A percentile compares a stretch with the other conserved stretches of the same genome.
phyloP scores from a whole-genome alignment of 2,113 vertebrate genomes.

The Indri indri region DNA sequence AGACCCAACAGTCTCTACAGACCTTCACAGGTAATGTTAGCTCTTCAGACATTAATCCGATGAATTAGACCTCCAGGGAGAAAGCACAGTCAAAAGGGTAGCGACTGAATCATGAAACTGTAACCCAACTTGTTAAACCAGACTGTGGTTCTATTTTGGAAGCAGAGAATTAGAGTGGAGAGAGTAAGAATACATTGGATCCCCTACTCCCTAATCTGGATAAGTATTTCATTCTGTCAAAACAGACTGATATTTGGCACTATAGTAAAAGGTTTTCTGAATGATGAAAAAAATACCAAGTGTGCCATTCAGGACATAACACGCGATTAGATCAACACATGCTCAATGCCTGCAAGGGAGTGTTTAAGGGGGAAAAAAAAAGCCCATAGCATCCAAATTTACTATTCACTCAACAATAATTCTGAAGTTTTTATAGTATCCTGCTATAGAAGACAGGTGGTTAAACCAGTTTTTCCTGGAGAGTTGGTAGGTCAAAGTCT shows the following conservation, averaged over 20 bases:
- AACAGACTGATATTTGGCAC: constrained; percentile 35
- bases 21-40: not conserved
- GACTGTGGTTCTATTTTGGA: constrained; percentile 55
- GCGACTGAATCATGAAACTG: not conserved
- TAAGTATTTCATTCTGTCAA: constrained; percentile 12
- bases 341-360: not conserved
- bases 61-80: not conserved
- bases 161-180: not conserved
- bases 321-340: constrained; percentile 1
- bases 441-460: not conserved
- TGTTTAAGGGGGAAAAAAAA: not conserved
- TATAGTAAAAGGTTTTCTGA: constrained; percentile 2
- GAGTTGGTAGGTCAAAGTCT: not conserved
- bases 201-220: not conserved
- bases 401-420: not conserved
- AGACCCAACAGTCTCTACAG: not conserved
- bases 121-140: constrained; percentile 52
- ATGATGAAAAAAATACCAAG: not conserved
- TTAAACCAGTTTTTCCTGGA: constrained; percentile 14
- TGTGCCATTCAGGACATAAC: not conserved
- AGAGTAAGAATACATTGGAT: not conserved
- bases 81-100: constrained; percentile 11
- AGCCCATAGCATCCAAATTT: not conserved
- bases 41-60: constrained; percentile 23
- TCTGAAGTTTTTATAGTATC: not conserved